These are phyloP conservation scores for Camponotus vicinus DNA, from an alignment of 1,140 invertebrate species.

Conservation along the genomic window DNA sequence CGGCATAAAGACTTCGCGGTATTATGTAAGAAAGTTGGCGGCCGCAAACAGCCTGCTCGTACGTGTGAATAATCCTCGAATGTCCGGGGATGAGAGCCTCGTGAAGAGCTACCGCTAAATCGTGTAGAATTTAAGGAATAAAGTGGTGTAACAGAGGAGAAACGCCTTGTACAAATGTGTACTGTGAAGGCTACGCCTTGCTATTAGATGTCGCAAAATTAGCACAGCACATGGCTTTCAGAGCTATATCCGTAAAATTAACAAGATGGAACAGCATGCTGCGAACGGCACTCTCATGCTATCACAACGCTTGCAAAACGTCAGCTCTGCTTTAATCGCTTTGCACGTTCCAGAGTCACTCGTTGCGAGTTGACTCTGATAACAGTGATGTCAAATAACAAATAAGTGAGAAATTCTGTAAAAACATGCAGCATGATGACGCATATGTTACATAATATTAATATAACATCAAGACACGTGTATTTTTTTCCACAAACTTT, in stretches of 20 bases:
- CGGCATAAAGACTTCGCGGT: slow-evolving; percentile 23
- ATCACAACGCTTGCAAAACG: slow-evolving; percentile 7
- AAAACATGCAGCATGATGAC: background rate
- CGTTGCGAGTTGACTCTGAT: background rate
- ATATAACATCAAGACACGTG: background rate
- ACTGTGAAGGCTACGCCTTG: background rate
- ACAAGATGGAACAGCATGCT: slow-evolving; percentile 36
- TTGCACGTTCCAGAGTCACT: background rate
- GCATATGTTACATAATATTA: background rate
- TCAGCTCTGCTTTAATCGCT: slow-evolving; percentile 19
- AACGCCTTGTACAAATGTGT: too few species aligned
- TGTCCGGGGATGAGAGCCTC: background rate
- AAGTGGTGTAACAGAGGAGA: background rate
- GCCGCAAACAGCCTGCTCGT: background rate
- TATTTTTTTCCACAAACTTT: background rate
- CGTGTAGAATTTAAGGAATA: background rate
- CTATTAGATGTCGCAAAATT: slow-evolving; percentile 35
- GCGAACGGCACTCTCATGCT: background rate
- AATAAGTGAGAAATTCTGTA: background rate
- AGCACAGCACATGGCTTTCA: slow-evolving; percentile 38
- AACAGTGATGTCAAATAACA: background rate
- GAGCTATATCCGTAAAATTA: slow-evolving; percentile 33
- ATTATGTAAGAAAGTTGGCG: slow-evolving; percentile 26
- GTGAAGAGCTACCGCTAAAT: slow-evolving; percentile 2
- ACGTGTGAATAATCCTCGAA: slow-evolving; percentile 45